Conservation (phyloP, 2,797 vertebrate genomes). For the Enteromius paludinosus region DNA sequence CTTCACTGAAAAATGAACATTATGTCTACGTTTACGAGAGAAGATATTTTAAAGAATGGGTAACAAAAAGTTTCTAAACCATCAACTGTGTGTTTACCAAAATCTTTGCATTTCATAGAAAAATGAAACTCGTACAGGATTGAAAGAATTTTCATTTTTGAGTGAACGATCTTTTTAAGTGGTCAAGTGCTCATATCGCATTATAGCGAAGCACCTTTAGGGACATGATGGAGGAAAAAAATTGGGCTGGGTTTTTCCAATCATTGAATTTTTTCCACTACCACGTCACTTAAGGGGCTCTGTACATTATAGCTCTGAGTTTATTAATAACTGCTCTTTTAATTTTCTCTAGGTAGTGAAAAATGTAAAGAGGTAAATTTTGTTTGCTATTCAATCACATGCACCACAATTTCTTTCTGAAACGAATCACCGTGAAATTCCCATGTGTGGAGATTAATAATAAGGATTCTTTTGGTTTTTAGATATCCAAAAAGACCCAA, state of each 20-base stretch:
- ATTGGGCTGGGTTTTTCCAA: too few relatives aligned
- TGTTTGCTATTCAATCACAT: neutral
- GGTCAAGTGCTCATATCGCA: too few relatives aligned
- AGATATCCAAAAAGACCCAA: fast-evolving
- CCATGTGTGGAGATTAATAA: neutral
- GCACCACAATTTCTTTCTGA: neutral
- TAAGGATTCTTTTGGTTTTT: neutral
- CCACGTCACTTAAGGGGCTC: too few relatives aligned
- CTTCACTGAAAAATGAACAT: neutral
- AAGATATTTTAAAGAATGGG: neutral
- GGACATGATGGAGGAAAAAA: too few relatives aligned
- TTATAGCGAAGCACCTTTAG: neutral
- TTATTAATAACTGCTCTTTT: neutral
- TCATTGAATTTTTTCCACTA: too few relatives aligned
- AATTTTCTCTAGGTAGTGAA: neutral
- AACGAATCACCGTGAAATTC: neutral
- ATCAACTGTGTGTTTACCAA: neutral
- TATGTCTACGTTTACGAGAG: neutral
- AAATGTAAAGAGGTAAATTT: neutral
- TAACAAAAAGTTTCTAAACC: neutral
- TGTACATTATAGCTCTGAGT: neutral
- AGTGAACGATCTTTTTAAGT: neutral
- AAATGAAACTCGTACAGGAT: neutral
- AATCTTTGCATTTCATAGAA: neutral
- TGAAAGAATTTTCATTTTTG: neutral